Evolutionary conservation across 2,113 vertebrate species (phyloP), one percentile per base, ranked within the genome.

Genomic region (Leucopsar rothschildi): DNA sequence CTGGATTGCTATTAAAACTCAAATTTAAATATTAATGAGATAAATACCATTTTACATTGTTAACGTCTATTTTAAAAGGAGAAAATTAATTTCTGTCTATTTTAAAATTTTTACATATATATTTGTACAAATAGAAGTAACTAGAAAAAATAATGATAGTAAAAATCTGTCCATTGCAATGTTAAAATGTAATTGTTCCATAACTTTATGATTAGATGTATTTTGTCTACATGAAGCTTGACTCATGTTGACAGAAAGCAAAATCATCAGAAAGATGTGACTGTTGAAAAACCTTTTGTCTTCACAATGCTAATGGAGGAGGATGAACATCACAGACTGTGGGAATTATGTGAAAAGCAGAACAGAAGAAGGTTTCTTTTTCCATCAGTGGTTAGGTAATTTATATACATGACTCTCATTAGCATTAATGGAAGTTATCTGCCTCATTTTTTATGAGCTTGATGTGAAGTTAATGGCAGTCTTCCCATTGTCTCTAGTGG

Each of bases 381-480:
- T 65, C 44, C 13, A 2, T 71, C 64, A 88, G 44, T 0, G 0
- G 22, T 90, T 82, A 60, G 69, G 82, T 96, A 95, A 97, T 96
- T 95, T 97, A 96, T 96, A 63, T 68, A 82, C 94, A 88, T 71
- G 88, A 83, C 82, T 96, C 87, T 95, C 90, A 94, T 97, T 96
- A 97, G 88, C 92, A 94, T 94, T 96, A 96, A 96, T 92, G 88
- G 72, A 63, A 96, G 92, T 83, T 92, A 95, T 94, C 94, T 94
- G 90, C 85, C 93, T 96, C 92, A 93, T 95, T 95, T 94, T 97
- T 96, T 96, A 95, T 92, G 76, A 93, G 68, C 76, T 92, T 90
- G 88, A 96, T 95, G 92, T 81, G 92, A 95, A 94, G 88, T 92
- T 95, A 97, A 96, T 88, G 94, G 79, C 90, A 92, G 56, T 95